Evolutionary conservation across 1,140 invertebrate species (phyloP).

Genomic region (Bombyx mori): DNA sequence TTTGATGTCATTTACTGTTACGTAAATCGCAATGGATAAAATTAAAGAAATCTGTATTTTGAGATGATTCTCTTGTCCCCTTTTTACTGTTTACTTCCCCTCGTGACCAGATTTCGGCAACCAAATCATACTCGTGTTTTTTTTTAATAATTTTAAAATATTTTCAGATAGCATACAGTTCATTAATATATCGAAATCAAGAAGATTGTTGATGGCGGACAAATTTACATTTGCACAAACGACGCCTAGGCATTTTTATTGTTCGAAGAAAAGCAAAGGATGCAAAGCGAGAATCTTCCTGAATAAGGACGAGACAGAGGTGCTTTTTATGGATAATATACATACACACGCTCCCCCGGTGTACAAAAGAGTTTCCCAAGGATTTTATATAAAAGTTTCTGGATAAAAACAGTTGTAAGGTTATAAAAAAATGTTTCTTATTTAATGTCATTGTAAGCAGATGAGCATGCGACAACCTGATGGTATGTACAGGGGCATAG

Average conservation of each 20-base stretch:
- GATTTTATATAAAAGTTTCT: background rate
- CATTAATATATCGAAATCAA: background rate
- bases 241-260: slow-evolving; percentile 27
- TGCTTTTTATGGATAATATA: background rate
- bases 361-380: background rate
- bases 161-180: slow-evolving; percentile 3
- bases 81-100: no score
- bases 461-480: no score
- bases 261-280: slow-evolving; percentile 23
- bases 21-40: no score
- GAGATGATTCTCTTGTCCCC: no score
- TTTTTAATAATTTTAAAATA: slow-evolving; percentile 8
- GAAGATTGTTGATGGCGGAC: slow-evolving; percentile 19
- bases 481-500: no score
- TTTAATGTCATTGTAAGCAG: background rate
- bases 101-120: no score
- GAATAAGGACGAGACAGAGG: slow-evolving; percentile 2
- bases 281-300: slow-evolving; percentile 30
- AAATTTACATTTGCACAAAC: slow-evolving; percentile 27
- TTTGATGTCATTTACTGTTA: no score
- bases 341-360: slow-evolving; percentile 21
- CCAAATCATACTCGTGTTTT: no score
- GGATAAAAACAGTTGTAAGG: background rate
- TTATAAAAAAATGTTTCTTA: background rate
- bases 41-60: no score